Base-by-base conservation (phyloP, 2,113 vertebrate genomes). In the Mola mola region DNA sequence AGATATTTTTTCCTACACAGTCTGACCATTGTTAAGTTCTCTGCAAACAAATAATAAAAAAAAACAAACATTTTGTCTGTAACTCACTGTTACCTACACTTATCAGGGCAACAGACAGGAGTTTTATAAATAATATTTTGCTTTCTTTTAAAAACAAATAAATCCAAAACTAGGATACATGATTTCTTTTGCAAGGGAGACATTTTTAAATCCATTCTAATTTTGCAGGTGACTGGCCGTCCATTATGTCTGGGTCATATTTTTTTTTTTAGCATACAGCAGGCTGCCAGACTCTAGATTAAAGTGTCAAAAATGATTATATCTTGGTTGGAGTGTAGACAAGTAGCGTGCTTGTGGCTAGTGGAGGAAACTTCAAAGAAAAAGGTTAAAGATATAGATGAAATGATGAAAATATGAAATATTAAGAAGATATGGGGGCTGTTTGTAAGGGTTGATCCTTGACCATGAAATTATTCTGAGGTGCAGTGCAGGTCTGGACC, bases 391-490 rank as follows among this genome's bases (percentile, higher is more conserved):
- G 10, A 3, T 77, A 57, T 49, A 51, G n/a, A 51, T 57, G 42
- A 24, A 72, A 40, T 63, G 33, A 34, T 46, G 28, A 64, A 79
- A 66, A 36, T 57, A 75, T 84, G 2, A 82, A 84, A 75, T 82
- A 82, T 85, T 67, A 42, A 83, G 9, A 44, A 31, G 49, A 24
- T 25, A 6, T 49, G 24, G 25, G n/a, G 49, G 34, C 43, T 78
- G 52, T 75, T 73, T 75, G 60, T 64, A 42, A 48, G 33, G 43
- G 48, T 43, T 64, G 60, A 31, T 57, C 64, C 62, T 34, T 47
- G 71, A 67, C 65, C 71, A 76, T 82, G 72, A 87, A 81, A 85
- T 87, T 74, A 72, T 50, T 34, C 11, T 15, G 33, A 10, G 42
- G 10, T 4, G 13, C 8, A 11, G 10, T 25, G 33, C 16, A 13